Conservation (phyloP, 2,113 vertebrate genomes). For the Etheostoma spectabile region DNA sequence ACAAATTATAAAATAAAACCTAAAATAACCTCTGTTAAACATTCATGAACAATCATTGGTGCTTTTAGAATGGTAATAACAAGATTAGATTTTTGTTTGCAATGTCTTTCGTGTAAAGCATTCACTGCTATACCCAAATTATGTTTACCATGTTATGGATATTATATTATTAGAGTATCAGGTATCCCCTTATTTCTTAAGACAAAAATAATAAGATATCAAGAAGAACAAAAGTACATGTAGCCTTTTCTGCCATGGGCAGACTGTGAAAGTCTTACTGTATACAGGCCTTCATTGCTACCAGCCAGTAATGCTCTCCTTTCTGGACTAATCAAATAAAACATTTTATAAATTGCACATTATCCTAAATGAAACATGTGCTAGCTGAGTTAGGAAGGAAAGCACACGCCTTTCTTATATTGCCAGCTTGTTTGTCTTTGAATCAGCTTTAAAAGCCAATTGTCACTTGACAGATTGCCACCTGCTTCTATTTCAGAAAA, state of each 20-base stretch:
- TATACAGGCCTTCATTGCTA: not conserved
- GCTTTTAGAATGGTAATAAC: not conserved
- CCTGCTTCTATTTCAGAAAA: slow-evolving; percentile 6
- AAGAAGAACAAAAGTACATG: not conserved
- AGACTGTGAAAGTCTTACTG: not conserved
- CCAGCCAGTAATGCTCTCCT: not conserved
- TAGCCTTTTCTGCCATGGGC: not conserved
- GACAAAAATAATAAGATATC: not conserved
- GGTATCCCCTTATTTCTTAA: not conserved
- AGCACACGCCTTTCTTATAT: not conserved
- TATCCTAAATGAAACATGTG: slow-evolving; percentile 13
- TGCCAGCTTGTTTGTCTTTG: slow-evolving; percentile 7
- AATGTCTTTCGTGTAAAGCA: not conserved
- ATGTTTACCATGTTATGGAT: not conserved
- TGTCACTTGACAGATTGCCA: slow-evolving; percentile 18
- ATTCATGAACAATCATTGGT: not conserved
- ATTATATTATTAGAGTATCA: not conserved
- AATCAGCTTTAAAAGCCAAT: not conserved
- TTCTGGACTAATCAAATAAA: slow-evolving; percentile 23
- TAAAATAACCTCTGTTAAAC: not conserved
- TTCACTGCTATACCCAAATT: not conserved
- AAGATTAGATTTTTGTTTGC: not conserved
- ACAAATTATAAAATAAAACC: not conserved
- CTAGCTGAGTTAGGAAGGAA: slow-evolving; percentile 5
- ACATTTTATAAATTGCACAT: slow-evolving; percentile 21